Percentiles rank a stretch among this genome's conserved stretches.
Conservation (phyloP, 2,888 invertebrate species). For the Argyresthia albistria region DNA sequence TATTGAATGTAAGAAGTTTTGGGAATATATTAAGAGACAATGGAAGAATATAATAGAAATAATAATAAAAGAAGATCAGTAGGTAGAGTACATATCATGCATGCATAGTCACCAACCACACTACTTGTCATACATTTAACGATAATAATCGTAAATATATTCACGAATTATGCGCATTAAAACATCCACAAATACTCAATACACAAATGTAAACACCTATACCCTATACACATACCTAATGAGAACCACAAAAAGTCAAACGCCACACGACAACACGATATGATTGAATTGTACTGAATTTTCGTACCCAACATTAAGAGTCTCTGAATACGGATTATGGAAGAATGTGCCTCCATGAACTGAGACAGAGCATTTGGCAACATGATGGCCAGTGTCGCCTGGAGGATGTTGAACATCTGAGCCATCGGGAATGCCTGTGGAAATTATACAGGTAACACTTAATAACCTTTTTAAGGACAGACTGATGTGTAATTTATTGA, state of each 20-base stretch:
- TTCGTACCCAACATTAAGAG: conserved; percentile 72
- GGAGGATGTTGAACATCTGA: conserved; percentile 82
- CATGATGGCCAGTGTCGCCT: conserved; percentile 69
- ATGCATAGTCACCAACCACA: too few species aligned
- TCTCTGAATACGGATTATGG: conserved; percentile 70
- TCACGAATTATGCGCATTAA: neutral
- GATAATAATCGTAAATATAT: neutral
- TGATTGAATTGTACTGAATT: conserved; percentile 11
- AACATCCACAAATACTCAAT: neutral
- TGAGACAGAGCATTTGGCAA: conserved; percentile 66
- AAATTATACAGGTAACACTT: conserved; percentile 9
- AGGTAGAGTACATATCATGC: too few species aligned
- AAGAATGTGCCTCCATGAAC: conserved; percentile 71
- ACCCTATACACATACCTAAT: neutral
- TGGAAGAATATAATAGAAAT: too few species aligned
- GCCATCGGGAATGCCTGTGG: conserved; percentile 80
- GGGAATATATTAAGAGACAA: too few species aligned
- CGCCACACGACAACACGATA: neutral
- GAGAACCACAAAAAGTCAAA: neutral
- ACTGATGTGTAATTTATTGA: too few species aligned
- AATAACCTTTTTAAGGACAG: too few species aligned
- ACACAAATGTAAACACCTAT: neutral
- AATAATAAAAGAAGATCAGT: too few species aligned
- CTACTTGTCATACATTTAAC: too few species aligned
- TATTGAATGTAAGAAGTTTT: too few species aligned